Conservation (phyloP, 2,888 invertebrate genomes). For the Athalia circularis region DNA sequence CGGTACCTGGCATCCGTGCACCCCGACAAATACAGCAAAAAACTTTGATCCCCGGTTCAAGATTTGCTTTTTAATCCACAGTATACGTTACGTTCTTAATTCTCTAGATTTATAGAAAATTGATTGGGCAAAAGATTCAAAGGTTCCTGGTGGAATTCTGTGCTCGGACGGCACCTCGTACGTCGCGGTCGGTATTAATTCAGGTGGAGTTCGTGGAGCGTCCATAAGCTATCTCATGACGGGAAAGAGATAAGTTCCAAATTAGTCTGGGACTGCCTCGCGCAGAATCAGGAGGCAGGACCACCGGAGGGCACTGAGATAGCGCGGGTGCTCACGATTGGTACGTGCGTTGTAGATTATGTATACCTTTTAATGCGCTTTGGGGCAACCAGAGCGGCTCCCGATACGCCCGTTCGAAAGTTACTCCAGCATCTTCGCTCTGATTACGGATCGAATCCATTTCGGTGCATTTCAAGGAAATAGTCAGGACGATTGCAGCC, state of each 20-base stretch:
- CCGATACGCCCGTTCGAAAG: slow-evolving; percentile 4
- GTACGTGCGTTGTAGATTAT: slow-evolving; percentile 36
- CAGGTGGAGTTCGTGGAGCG: not conserved
- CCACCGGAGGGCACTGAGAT: slow-evolving; percentile 42
- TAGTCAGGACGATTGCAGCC: too few species aligned
- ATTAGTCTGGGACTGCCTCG: slow-evolving; percentile 29
- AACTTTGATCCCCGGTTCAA: too few species aligned
- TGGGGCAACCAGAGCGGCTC: slow-evolving; percentile 13
- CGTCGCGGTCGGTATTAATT: not conserved
- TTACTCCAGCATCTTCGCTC: slow-evolving; percentile 9
- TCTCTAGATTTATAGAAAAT: too few species aligned
- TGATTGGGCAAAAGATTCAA: too few species aligned
- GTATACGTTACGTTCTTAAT: too few species aligned
- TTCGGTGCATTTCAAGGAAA: too few species aligned
- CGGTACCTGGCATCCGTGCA: too few species aligned
- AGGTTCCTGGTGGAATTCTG: too few species aligned
- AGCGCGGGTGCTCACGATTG: slow-evolving; percentile 20
- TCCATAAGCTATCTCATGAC: slow-evolving; percentile 15
- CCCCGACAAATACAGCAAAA: too few species aligned
- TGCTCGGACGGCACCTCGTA: too few species aligned
- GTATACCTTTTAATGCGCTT: slow-evolving; percentile 15
- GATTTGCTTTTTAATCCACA: too few species aligned
- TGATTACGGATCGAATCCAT: not conserved
- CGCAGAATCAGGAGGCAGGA: slow-evolving; percentile 11
- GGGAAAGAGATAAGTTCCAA: slow-evolving; percentile 8